Base-by-base conservation (phyloP, 2,888 invertebrate genomes). In the Drosophila bunnanda region DNA sequence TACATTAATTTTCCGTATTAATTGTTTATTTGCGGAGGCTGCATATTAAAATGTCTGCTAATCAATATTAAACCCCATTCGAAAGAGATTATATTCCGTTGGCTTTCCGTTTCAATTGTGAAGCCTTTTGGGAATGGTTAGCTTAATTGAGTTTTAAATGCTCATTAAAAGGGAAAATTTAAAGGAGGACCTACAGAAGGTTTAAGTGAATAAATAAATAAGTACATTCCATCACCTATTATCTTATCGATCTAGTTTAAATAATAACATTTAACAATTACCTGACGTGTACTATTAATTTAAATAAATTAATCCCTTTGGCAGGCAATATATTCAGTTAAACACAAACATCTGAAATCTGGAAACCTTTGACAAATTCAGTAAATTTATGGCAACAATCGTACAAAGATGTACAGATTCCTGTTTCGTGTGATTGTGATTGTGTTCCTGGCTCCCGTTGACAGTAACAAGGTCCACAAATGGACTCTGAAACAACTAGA, bases 41-140 rank as follows among this genome's bases (percentile, higher is more conserved):
- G 89, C 80, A 81, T 77, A 84, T 65, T 88, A 81, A 88, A 82
- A 70, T 83, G 70, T 56, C 46, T 52, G 74, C 69, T 88, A 93
- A 89, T 94, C 94, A 94, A 94, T 95, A 65, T 91, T 94, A 34
- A 55, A 58, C 55, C 58, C 44, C 75, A 60, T 79, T 75, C 30
- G 61, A 65, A 76, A 67, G 34, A 58, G 70, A 77, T 82, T 85
- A 80, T 66, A 69, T 69, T 55, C 56, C 41, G 56, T 69, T 39
- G 68, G 68, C 55, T 61, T 78, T 84, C 65, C 53, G 67, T 59
- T 78, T 58, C 67, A 64, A 56, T 56, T 71, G 17, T 13, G 3
- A 20, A 22, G 50, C 34, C 55, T 44, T 60, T 36, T 28, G 64
- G 64, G 62, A 62, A 46, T 43, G 46, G 46, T 44, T 36, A 13